Evolutionary conservation across 2,888 invertebrate genomes (phyloP), one percentile per base, ranked within the genome.

Genomic region (Prosapia bicincta): DNA sequence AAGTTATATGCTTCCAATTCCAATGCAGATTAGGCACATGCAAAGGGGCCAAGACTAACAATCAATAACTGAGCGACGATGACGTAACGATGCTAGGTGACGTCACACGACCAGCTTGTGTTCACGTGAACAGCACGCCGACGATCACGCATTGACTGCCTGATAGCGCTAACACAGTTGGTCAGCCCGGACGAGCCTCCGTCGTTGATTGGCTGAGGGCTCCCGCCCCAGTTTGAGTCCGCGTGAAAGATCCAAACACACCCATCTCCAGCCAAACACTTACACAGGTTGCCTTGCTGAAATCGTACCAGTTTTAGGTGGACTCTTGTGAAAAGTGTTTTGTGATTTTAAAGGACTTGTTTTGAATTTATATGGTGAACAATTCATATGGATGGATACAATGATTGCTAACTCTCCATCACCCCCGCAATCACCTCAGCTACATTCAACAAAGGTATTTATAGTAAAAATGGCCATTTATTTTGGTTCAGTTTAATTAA

Each of bases 91-190:
- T 54, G 30, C 85, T 85, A 85, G n/a, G 83, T 84, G 85, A 87
- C 87, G 85, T 85, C 85, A 85, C 23, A 0, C n/a, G 54, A 90
- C 90, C 93, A 93, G 90, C 88, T 90, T 86, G 85, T 85, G 91
- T 89, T 89, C 94, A 95, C 94, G 94, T 94, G 94, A 93, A 93
- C 90, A 90, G 84, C 91, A 90, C 89, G 90, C 90, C 86, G 85
- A 83, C 85, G 88, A 89, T 88, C 94, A 94, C 92, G 94, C 92
- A 88, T 87, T 85, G 85, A 86, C 86, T 89, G 92, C 90, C 90
- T 94, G 94, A 90, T 89, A 88, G 84, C 83, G 80, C 72, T 78
- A 72, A 82, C 80, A 82, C 83, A 83, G 92, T 92, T 92, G 92
- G 93, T 82, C 83, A 83, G 80, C 79, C 84, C 83, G 69, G 90